phyloP scores from a whole-genome alignment of 2,113 vertebrate species.

The Mobula birostris region DNA sequence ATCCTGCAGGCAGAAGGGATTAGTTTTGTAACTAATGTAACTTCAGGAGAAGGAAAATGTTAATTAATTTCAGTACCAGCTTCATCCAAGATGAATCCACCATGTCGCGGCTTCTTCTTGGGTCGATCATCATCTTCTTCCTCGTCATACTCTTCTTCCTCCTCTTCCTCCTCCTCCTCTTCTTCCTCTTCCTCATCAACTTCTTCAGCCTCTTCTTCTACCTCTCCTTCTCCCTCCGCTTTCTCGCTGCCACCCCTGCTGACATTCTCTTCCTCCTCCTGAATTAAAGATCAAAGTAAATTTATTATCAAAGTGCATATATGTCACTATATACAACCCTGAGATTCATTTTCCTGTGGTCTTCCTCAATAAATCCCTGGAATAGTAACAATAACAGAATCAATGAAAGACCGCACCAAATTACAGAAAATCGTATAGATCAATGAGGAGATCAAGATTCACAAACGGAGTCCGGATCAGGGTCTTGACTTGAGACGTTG shows the following conservation, averaged over 20 bases:
- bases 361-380: no score
- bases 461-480: no score
- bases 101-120: constrained; percentile 75
- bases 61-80: constrained; percentile 57
- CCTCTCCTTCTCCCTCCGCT: constrained; percentile 76
- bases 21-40: no score
- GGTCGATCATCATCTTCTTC: constrained; percentile 81
- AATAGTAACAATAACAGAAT: no score
- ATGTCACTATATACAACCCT: not conserved
- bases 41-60: not conserved
- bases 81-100: constrained; percentile 85
- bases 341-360: not conserved
- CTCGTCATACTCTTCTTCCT: constrained; percentile 70
- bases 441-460: not conserved
- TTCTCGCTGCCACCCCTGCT: constrained; percentile 90
- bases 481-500: no score
- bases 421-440: not conserved
- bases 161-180: constrained; percentile 65
- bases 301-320: no score
- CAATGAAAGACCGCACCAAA: no score
- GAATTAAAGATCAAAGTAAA: no score
- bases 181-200: constrained; percentile 72
- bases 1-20: no score
- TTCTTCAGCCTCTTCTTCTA: constrained; percentile 58
- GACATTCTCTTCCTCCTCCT: constrained; percentile 63